These are phyloP conservation scores for Ailuropoda melanoleuca DNA, from an alignment of 2,113 vertebrate species.

Conservation along the genomic window DNA sequence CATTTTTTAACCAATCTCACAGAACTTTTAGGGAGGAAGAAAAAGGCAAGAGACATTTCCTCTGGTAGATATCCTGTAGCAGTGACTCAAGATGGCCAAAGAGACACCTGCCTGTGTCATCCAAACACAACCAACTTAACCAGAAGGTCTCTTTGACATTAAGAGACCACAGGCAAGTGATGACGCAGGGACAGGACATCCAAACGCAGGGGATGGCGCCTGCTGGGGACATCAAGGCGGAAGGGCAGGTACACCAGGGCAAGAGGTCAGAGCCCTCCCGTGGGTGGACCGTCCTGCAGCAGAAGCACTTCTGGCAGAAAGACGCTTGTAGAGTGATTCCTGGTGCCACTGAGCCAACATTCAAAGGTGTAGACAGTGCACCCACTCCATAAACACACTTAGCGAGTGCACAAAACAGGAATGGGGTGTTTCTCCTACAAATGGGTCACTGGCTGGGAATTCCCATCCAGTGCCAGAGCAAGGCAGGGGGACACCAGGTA, in stretches of 20 bases:
- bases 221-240: not conserved
- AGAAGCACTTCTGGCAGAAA: not conserved
- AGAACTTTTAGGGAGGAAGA: not conserved
- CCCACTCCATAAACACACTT: rapidly evolving
- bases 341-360: rapidly evolving
- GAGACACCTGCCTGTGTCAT: rapidly evolving
- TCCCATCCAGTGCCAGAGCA: rapidly evolving
- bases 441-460: too few relatives aligned
- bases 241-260: not conserved
- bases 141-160: rapidly evolving
- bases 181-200: rapidly evolving
- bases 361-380: rapidly evolving
- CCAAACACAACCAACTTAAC: not conserved
- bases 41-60: not conserved
- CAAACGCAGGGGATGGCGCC: not conserved
- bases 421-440: rapidly evolving
- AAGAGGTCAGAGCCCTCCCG: not conserved
- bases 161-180: not conserved
- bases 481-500: too few relatives aligned
- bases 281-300: constrained; percentile 67
- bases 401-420: rapidly evolving
- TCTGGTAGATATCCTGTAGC: not conserved
- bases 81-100: rapidly evolving
- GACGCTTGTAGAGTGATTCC: rapidly evolving
- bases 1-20: not conserved